phyloP scores from a whole-genome alignment of 64 coral and sea anemone genomes.

The Cladopsammia gracilis region DNA sequence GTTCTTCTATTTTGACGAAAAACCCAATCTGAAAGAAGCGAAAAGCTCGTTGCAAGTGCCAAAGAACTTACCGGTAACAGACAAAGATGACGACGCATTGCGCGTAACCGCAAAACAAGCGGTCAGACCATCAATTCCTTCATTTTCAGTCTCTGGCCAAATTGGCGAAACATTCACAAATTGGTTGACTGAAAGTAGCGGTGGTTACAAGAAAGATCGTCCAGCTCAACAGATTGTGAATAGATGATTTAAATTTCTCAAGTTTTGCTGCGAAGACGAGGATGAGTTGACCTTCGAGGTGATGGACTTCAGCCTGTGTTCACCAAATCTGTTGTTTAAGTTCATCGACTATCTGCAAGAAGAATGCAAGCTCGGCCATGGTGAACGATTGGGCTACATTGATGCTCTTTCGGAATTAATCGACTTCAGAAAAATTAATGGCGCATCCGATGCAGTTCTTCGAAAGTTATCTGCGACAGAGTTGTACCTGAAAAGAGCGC shows the following conservation, averaged over 20 bases:
- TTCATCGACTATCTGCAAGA: constrained; percentile 22
- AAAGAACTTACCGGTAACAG: too few species aligned
- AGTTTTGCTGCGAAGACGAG: constrained; percentile 53
- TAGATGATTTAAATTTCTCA: constrained; percentile 14
- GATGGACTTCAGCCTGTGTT: constrained; percentile 47
- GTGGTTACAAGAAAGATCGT: not conserved
- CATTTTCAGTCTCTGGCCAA: too few species aligned
- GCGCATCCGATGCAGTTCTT: constrained; percentile 14
- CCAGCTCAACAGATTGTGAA: constrained; percentile 34
- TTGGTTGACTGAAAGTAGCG: not conserved
- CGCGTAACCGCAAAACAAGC: too few species aligned
- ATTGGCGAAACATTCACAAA: not conserved
- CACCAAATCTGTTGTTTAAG: constrained; percentile 16
- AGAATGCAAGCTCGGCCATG: constrained; percentile 24
- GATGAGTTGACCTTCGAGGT: constrained; percentile 23
- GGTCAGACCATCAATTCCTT: too few species aligned
- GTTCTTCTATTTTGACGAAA: too few species aligned
- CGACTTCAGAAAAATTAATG: constrained; percentile 8
- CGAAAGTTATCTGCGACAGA: constrained; percentile 14
- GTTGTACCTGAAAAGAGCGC: constrained; percentile 17
- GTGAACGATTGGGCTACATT: constrained; percentile 9
- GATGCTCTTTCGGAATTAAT: constrained; percentile 23
- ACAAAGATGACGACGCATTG: too few species aligned
- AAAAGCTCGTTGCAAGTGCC: too few species aligned
- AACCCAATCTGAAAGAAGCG: too few species aligned